Evolutionary conservation across 2,113 vertebrate species (phyloP).

Genomic region (Sander vitreus): DNA sequence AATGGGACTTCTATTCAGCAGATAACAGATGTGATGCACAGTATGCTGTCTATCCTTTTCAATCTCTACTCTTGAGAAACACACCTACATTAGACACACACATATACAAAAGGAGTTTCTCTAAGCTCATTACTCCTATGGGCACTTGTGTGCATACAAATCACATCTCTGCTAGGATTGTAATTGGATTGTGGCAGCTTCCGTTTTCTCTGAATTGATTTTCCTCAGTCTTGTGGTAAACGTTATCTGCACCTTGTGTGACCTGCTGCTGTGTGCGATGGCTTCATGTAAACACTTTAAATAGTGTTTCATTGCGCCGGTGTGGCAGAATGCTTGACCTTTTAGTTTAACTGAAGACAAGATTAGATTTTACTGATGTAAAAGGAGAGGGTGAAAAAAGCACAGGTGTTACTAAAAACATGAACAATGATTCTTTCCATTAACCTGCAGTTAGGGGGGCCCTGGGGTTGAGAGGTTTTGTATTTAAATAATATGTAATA

Average conservation of each 20-base stretch:
- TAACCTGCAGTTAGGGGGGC: not conserved
- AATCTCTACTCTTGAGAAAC: not conserved
- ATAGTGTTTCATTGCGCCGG: not conserved
- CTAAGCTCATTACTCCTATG: conserved; percentile 10
- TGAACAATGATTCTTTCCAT: not conserved
- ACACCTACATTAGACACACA: not conserved
- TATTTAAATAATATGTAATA: too few relatives aligned
- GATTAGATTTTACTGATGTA: conserved; percentile 14
- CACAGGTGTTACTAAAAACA: conserved; percentile 2
- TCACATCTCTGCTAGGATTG: not conserved
- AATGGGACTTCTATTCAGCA: not conserved
- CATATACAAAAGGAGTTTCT: not conserved
- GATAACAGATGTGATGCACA: not conserved
- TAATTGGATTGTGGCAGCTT: conserved; percentile 8
- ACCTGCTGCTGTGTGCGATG: not conserved
- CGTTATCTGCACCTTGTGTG: not conserved
- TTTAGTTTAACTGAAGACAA: conserved; percentile 38
- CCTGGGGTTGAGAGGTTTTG: too few relatives aligned
- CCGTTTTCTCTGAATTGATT: conserved; percentile 35
- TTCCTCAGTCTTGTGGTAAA: conserved; percentile 11
- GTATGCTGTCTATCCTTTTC: not conserved
- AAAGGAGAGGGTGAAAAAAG: not conserved
- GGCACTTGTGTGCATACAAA: conserved; percentile 24
- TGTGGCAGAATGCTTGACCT: conserved; percentile 16
- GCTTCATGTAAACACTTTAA: conserved; percentile 11